Base-by-base conservation (phyloP, 1,140 invertebrate genomes). In the Lamellibrachia luymesi region DNA sequence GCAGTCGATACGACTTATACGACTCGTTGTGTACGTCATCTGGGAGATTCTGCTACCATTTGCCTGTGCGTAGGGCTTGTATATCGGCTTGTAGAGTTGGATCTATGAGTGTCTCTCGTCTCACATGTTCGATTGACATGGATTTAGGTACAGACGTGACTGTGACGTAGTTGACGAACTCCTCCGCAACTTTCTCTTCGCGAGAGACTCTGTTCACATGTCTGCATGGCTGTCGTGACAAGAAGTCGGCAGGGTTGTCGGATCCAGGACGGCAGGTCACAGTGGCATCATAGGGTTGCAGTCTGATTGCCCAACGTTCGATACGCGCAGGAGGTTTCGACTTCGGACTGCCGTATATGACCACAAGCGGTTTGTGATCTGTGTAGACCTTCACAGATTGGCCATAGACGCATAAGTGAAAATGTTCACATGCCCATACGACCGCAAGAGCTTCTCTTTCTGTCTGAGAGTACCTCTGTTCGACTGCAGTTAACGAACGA, bases 391-490 rank as follows among this genome's bases (percentile, higher is more conserved):
- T 94, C 49, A 95, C 96, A 64, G 95, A 90, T 51, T 93, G 93
- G 38, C 96, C 96, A 17, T 95, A 94, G 50, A 95, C 94, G n/a
- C 93, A 97, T n/a, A 94, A 93, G 51, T 95, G 92, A 93, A 96
- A 96, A 90, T 96, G 95, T 91, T 95, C 93, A 17, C 96, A 93
- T 4, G 95, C 94, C 94, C 94, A 96, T 13, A 96, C 94, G 8
- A 96, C 93, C 13, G 95, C 96, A 50, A 96, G 92, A 52, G 92
- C 94, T 94, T 96, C 95, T 90, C 94, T 94, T 93, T 97, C 96
- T n/a, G 94, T 95, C 6, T 95, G 95, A 0, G 94, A 94, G 93
- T 96, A 96, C 25, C 93, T 90, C 56, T 92, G 80, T 92, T 94
- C 91, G 49, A 91, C 51, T 27, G 89, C 22, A 8, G 50, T 93